phyloP scores from a whole-genome alignment of 2,888 invertebrate genomes.

The Amblyjoppa fuscipennis region DNA sequence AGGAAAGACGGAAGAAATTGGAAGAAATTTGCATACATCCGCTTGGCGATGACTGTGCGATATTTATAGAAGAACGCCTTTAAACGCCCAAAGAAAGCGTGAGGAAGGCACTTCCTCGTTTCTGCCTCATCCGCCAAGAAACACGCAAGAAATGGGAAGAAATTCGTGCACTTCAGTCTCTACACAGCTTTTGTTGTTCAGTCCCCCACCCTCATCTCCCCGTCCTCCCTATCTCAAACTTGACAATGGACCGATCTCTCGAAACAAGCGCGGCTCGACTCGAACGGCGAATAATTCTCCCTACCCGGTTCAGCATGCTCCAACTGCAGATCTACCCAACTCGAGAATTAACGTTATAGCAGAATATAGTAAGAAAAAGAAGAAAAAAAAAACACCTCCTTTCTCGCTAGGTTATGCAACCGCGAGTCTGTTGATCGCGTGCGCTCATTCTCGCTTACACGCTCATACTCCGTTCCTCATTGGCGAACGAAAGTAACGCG shows the following conservation, averaged over 20 bases:
- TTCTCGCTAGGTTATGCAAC: slow-evolving; percentile 72
- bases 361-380: slow-evolving; percentile 35
- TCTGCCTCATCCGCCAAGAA: too few relatives aligned
- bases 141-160: too few relatives aligned
- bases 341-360: background rate
- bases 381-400: slow-evolving; percentile 50
- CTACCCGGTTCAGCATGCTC: slow-evolving; percentile 65
- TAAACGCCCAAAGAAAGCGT: too few relatives aligned
- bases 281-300: slow-evolving; percentile 74
- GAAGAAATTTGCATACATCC: too few relatives aligned
- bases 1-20: background rate
- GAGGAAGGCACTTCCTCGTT: too few relatives aligned
- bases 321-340: slow-evolving; percentile 26
- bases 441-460: slow-evolving; percentile 52
- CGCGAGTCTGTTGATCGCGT: slow-evolving; percentile 64
- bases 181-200: background rate
- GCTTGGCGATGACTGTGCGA: too few relatives aligned
- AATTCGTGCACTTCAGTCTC: too few relatives aligned
- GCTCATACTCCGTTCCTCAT: background rate
- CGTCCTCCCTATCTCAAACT: slow-evolving; percentile 75
- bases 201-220: slow-evolving; percentile 1
- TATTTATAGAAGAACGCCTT: too few relatives aligned
- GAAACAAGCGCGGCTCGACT: slow-evolving; percentile 73
- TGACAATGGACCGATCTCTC: slow-evolving; percentile 78
- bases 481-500: slow-evolving; percentile 49